Evolutionary conservation across 2,888 invertebrate genomes (phyloP).

Genomic region (Agrilus biguttatus): DNA sequence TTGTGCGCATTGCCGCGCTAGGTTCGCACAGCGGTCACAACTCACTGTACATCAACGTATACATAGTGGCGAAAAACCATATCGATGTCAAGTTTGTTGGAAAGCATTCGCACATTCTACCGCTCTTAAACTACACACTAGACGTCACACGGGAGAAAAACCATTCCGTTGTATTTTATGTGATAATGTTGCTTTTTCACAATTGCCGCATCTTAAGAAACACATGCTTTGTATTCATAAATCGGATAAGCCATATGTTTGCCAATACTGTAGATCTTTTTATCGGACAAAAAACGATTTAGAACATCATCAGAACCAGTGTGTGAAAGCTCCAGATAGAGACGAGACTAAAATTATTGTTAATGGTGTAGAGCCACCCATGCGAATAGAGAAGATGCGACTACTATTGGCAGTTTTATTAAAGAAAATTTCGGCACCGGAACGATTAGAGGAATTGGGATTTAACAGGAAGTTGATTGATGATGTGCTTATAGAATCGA

Average conservation of each 20-base stretch:
- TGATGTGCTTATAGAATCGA: conserved; percentile 63
- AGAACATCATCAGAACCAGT: conserved; percentile 45
- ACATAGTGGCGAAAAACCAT: conserved; percentile 76
- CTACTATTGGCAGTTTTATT: conserved; percentile 65
- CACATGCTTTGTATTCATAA: conserved; percentile 79
- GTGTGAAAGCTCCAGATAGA: conserved; percentile 28
- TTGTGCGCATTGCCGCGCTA: conserved; percentile 63
- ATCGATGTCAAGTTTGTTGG: conserved; percentile 66
- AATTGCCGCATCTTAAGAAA: conserved; percentile 74
- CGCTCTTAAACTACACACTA: conserved; percentile 67
- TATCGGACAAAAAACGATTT: conserved; percentile 64
- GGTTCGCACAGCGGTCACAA: conserved; percentile 74
- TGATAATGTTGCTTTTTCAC: conserved; percentile 57
- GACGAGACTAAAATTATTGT: conserved; percentile 16
- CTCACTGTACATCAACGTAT: conserved; percentile 68
- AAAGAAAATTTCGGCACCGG: conserved; percentile 70
- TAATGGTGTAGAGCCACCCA: conserved; percentile 32
- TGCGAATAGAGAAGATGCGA: conserved; percentile 61
- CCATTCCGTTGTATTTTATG: conserved; percentile 63
- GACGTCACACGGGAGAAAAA: conserved; percentile 74
- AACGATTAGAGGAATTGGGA: conserved; percentile 62
- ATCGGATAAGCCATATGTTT: conserved; percentile 62
- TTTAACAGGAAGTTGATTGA: conserved; percentile 62
- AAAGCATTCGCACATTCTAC: conserved; percentile 73
- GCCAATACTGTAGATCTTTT: conserved; percentile 54